A percentile compares a stretch with the other conserved stretches of the same genome.
phyloP scores from a whole-genome alignment of 2,113 vertebrate species.

The Cynocephalus volans region DNA sequence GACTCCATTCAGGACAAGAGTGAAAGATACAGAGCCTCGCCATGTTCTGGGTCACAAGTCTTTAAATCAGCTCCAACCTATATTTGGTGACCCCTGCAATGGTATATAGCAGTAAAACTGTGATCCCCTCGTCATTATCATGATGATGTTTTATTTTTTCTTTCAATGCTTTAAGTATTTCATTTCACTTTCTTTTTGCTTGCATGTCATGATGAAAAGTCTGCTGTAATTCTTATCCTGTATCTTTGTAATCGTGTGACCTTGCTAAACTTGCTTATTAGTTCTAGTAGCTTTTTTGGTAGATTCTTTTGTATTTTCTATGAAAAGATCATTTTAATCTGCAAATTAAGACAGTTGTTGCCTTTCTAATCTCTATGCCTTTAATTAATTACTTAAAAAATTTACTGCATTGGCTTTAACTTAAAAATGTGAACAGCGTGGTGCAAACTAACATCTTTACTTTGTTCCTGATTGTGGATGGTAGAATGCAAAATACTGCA shows the following conservation, averaged over 20 bases:
- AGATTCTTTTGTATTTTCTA: background rate
- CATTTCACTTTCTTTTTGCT: background rate
- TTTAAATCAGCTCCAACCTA: background rate
- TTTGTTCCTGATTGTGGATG: background rate
- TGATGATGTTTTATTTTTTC: background rate
- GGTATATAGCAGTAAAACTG: background rate
- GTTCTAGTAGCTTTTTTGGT: background rate
- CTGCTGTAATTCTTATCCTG: background rate
- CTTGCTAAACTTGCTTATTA: background rate
- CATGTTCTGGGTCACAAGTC: background rate
- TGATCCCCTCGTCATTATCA: background rate
- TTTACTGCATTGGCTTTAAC: background rate
- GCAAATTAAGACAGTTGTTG: background rate
- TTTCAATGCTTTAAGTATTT: background rate
- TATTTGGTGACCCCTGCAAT: background rate
- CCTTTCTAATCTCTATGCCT: background rate
- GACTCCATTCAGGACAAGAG: background rate
- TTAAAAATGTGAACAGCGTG: background rate
- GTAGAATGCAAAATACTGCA: background rate
- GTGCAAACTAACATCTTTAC: background rate
- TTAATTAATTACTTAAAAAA: background rate
- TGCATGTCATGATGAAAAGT: background rate
- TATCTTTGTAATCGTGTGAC: background rate
- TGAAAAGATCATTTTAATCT: background rate
- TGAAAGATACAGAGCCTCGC: background rate